Evolutionary conservation across 2,888 invertebrate genomes (phyloP).

Genomic region (Latrodectus elegans): DNA sequence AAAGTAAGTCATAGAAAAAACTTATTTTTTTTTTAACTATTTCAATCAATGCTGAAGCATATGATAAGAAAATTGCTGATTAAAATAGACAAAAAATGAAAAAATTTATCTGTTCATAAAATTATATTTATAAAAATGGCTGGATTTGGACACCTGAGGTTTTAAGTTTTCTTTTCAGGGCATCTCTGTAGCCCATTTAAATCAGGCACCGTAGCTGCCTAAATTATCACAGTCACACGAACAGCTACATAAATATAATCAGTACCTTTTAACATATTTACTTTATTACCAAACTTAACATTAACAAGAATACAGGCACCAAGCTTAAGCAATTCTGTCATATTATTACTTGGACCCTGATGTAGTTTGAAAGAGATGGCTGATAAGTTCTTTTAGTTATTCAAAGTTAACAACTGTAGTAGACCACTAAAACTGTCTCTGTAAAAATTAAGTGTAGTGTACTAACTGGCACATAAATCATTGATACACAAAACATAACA

Average conservation of each 20-base stretch:
- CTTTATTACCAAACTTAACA: conserved; percentile 56
- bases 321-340: conserved; percentile 44
- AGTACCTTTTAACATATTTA: conserved; percentile 8
- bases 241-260: conserved; percentile 64
- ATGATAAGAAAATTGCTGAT: background rate
- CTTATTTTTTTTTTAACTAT: too few species aligned
- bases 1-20: too few species aligned
- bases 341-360: conserved; percentile 60
- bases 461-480: too few species aligned
- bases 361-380: conserved; percentile 42
- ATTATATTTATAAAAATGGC: conserved; percentile 64
- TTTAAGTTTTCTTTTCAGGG: conserved; percentile 39
- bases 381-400: conserved; percentile 17
- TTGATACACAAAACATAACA: too few species aligned
- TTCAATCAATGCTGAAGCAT: too few species aligned
- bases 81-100: conserved; percentile 8
- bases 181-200: conserved; percentile 26
- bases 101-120: conserved; percentile 30
- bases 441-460: too few species aligned
- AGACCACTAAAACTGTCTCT: conserved; percentile 5
- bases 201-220: conserved; percentile 66
- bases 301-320: conserved; percentile 50
- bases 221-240: conserved; percentile 64
- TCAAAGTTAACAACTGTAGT: conserved; percentile 39
- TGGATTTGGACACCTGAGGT: conserved; percentile 68